phyloP scores from a whole-genome alignment of 2,888 invertebrate genomes.

The Pristionchus mayeri region DNA sequence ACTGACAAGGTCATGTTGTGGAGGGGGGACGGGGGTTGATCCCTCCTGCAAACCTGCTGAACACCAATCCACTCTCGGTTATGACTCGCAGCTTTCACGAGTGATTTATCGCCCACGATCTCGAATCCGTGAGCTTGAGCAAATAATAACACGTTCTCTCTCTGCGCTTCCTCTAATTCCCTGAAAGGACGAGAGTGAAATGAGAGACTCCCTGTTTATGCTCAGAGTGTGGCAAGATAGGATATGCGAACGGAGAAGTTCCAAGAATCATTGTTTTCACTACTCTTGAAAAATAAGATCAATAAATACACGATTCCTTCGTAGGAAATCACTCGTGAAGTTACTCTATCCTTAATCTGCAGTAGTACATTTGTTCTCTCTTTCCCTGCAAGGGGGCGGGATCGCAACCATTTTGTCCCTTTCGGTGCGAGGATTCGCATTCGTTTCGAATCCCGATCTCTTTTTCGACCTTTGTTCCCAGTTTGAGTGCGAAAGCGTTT shows the following conservation, averaged over 20 bases:
- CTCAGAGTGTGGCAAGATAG: no score
- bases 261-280: no score
- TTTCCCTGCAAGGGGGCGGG: neutral
- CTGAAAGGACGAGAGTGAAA: no score
- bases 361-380: neutral
- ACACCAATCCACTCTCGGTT: neutral
- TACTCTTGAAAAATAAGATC: no score
- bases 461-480: neutral
- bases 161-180: no score
- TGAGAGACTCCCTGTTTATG: no score
- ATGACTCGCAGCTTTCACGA: neutral
- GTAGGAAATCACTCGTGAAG: no score
- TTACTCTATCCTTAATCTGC: no score
- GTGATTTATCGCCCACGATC: neutral
- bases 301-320: no score
- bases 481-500: neutral
- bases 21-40: neutral
- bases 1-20: neutral
- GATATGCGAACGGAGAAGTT: no score
- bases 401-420: neutral
- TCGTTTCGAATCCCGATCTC: neutral
- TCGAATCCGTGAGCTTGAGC: neutral
- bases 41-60: neutral
- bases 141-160: neutral
- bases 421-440: neutral